Base-by-base conservation (phyloP, 2,113 vertebrate species). In the Alaudala cheleensis region DNA sequence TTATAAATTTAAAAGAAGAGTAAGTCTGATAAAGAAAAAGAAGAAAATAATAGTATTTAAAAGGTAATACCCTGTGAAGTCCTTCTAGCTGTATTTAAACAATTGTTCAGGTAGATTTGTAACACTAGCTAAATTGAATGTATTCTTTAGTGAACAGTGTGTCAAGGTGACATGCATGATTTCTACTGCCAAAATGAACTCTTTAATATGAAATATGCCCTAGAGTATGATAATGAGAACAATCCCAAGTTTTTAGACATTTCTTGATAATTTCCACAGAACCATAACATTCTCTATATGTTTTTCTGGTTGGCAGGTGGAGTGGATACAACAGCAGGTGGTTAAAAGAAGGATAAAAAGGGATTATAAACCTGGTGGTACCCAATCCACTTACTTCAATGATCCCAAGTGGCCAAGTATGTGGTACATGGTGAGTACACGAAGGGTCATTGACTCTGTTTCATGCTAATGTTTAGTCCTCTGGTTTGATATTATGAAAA, bases 391-490 rank as follows among this genome's bases (percentile, higher is more conserved):
- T 93, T 99, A 98, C 96, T 99, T 99, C 97, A 99, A 99, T 88
- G 99, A 99, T 82, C 99, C 99, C 94, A 99, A 99, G 96, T 99
- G 99, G 99, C 99, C 98, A 93, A 99, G 99, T 98, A 99, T 99
- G 99, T 99, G 99, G 99, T 99, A 99, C 92, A 99, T 99, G 98
- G 99, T 99, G 96, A 99, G 99, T 98, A 90, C 28, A 8, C 88
- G 56, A 22, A 81, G 39, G n/a, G 24, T 25, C 42, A 56, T 53
- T 81, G 50, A 7, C 56, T 60, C 14, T 3, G 2, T 69, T 81
- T 42, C 18, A 11, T 31, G 45, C 11, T 37, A 25, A 44, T 7
- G 1, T 40, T 50, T 79, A 44, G 37, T 37, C 64, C 37, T 84
- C 17, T 70, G 6, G 42, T 57, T 58, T 40, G 25, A 28, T 70